These are phyloP conservation scores for Corydoras sp. DNA, from an alignment of 2,113 vertebrate species.

Conservation along the genomic window DNA sequence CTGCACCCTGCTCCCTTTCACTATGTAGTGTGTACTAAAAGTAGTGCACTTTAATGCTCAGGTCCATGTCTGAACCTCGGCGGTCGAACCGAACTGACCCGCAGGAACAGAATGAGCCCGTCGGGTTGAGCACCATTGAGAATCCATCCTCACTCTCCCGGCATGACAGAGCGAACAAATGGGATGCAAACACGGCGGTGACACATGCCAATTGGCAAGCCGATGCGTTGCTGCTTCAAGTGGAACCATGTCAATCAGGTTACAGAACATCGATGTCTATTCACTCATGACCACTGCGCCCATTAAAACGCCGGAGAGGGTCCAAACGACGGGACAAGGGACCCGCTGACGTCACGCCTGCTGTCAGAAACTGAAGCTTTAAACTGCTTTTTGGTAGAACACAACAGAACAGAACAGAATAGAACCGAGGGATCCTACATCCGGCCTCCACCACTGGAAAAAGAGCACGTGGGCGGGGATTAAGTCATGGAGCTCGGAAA, in stretches of 20 bases:
- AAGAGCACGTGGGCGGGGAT: constrained; percentile 27
- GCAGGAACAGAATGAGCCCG: neutral
- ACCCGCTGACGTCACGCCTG: constrained; percentile 9
- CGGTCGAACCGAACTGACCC: too few relatives aligned
- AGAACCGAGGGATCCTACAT: neutral
- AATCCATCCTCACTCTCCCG: constrained; percentile 2
- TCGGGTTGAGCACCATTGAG: neutral
- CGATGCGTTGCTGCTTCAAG: constrained; percentile 21
- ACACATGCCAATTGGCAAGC: constrained; percentile 15
- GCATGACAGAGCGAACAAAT: constrained; percentile 20
- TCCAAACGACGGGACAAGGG: constrained; percentile 2
- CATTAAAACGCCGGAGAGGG: neutral
- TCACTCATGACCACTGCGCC: neutral
- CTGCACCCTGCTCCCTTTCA: neutral
- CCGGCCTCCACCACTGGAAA: constrained; percentile 12
- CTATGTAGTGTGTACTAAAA: too few relatives aligned
- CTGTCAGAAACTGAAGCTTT: constrained; percentile 5
- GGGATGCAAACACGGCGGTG: constrained; percentile 3
- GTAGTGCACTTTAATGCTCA: too few relatives aligned
- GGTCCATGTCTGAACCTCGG: too few relatives aligned
- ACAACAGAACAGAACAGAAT: too few relatives aligned
- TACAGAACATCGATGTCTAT: constrained; percentile 26
- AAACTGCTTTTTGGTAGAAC: neutral
- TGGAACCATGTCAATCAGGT: constrained; percentile 28
- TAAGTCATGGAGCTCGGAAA: constrained; percentile 28